These are phyloP conservation scores for Ornithoptera alexandrae DNA, from an alignment of 2,888 invertebrate genomes.

Conservation along the genomic window DNA sequence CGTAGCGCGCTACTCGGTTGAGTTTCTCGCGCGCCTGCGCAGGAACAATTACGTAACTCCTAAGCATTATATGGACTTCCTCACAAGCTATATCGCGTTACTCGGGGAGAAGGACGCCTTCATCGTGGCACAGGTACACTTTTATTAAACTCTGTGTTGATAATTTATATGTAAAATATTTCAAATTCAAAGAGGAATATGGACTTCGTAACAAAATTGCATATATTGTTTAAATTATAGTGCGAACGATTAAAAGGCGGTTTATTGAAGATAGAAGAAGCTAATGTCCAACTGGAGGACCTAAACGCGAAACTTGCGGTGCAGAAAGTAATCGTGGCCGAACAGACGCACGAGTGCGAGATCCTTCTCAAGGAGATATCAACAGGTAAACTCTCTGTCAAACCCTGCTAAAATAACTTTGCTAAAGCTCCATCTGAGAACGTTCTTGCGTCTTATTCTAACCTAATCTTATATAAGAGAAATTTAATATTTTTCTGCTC, in stretches of 20 bases:
- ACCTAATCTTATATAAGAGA: too few species aligned
- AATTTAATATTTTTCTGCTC: too few species aligned
- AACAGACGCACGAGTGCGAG: conserved; percentile 91
- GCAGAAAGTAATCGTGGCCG: conserved; percentile 90
- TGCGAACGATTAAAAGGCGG: conserved; percentile 86
- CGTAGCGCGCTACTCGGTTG: conserved; percentile 84
- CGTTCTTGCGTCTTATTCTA: too few species aligned
- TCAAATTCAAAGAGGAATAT: too few species aligned
- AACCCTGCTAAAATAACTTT: too few species aligned
- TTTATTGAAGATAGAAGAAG: conserved; percentile 91
- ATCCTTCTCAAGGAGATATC: conserved; percentile 87
- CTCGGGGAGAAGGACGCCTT: conserved; percentile 85
- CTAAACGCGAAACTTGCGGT: conserved; percentile 89
- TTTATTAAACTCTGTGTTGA: background rate
- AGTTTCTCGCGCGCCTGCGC: conserved; percentile 86
- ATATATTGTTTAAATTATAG: conserved; percentile 49
- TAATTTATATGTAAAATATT: too few species aligned
- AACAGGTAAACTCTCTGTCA: conserved; percentile 57
- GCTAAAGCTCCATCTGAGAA: too few species aligned
- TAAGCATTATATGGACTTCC: conserved; percentile 93
- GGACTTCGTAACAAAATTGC: too few species aligned
- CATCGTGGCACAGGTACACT: conserved; percentile 74
- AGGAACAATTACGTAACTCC: conserved; percentile 94
- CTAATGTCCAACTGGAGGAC: conserved; percentile 88
- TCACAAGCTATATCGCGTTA: conserved; percentile 87